Evolutionary conservation across 2,797 vertebrate species (phyloP).

Genomic region (Enteromius thamalakanensis): DNA sequence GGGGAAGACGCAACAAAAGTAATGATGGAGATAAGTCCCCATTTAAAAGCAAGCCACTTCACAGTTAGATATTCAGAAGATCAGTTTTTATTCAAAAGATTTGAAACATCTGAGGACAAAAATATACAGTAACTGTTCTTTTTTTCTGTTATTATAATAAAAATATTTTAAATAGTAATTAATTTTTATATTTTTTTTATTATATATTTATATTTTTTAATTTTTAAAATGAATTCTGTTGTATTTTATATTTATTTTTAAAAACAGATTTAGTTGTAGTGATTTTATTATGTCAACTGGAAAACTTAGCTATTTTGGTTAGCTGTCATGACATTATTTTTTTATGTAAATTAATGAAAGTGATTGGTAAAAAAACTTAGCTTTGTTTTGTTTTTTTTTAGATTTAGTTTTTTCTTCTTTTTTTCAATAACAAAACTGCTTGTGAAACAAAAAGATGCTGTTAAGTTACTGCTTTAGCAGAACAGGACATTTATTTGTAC

Average conservation of each 20-base stretch:
- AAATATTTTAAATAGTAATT: background rate
- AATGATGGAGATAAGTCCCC: background rate
- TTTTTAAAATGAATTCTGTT: background rate
- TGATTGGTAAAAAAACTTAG: background rate
- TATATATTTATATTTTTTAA: background rate
- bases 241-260: background rate
- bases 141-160: background rate
- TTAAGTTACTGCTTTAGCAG: background rate
- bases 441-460: slow-evolving; percentile 6
- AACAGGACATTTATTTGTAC: slow-evolving; percentile 5
- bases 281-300: background rate
- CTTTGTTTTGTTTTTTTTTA: background rate
- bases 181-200: background rate
- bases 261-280: background rate
- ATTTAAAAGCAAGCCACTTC: too few relatives aligned
- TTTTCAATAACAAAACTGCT: background rate
- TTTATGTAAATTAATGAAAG: background rate
- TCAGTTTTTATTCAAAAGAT: background rate
- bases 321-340: background rate
- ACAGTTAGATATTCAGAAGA: background rate
- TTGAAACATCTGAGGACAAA: background rate
- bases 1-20: slow-evolving; percentile 27
- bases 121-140: background rate
- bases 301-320: background rate
- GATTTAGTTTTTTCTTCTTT: background rate